These are phyloP conservation scores for Poecilia picta DNA, from an alignment of 2,797 vertebrate species.

Conservation along the genomic window DNA sequence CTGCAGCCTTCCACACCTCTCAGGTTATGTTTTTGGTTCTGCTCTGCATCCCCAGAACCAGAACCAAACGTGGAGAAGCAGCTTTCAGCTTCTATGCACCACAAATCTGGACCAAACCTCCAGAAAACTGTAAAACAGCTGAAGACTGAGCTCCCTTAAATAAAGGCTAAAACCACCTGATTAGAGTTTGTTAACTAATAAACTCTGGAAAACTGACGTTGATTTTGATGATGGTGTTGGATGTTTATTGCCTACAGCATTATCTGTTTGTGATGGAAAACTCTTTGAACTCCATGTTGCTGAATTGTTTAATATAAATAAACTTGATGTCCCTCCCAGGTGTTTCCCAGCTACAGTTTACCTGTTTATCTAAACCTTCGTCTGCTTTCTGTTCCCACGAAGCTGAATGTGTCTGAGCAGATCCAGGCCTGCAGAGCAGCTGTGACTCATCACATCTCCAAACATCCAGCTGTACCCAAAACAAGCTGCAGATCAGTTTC, in stretches of 20 bases:
- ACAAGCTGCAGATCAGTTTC: not conserved
- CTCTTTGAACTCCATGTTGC: not conserved
- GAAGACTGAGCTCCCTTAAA: too few species aligned
- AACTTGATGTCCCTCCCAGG: not conserved
- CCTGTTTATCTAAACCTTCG: not conserved
- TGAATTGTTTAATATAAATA: not conserved
- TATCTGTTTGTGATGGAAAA: not conserved
- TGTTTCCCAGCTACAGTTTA: not conserved
- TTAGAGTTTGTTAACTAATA: too few species aligned
- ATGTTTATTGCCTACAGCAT: not conserved
- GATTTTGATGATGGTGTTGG: not conserved
- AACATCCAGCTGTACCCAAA: constrained; percentile 2
- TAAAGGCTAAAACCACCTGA: too few species aligned
- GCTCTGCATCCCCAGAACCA: too few species aligned
- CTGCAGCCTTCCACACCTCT: too few species aligned
- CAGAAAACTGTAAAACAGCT: too few species aligned
- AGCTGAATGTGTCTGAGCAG: not conserved
- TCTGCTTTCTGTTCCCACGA: constrained; percentile 13
- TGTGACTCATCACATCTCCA: not conserved
- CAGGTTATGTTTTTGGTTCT: too few species aligned
- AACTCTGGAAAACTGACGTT: not conserved
- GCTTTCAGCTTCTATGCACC: too few species aligned
- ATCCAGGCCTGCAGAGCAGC: not conserved
- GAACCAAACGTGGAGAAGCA: too few species aligned
- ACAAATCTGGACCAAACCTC: too few species aligned